Evolutionary conservation across 2,797 vertebrate species (phyloP).

Genomic region (Philypnodon macrostomus): DNA sequence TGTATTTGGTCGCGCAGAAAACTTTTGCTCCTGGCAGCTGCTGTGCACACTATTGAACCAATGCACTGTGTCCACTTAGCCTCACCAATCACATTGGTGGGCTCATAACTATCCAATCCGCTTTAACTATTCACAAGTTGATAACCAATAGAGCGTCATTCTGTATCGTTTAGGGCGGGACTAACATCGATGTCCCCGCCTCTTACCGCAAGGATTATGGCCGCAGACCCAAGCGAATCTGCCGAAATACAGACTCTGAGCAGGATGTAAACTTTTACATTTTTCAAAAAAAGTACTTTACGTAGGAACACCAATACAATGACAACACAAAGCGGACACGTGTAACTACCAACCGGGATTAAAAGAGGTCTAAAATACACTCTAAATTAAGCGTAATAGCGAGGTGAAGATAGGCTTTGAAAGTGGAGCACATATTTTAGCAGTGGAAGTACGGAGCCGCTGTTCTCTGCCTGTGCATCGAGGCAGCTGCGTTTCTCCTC

Average conservation of each 20-base stretch:
- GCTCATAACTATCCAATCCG: conserved; percentile 34
- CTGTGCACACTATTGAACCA: conserved; percentile 20
- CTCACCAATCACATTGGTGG: conserved; percentile 40
- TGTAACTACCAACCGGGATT: conserved; percentile 13
- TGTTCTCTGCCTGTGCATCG: conserved; percentile 36
- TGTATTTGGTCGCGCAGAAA: conserved; percentile 7
- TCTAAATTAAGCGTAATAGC: conserved; percentile 25
- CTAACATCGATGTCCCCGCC: conserved; percentile 42
- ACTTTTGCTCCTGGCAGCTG: conserved; percentile 25
- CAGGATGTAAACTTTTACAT: conserved; percentile 58
- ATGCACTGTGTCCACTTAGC: background rate
- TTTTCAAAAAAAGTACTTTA: conserved; percentile 39
- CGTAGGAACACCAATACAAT: conserved; percentile 3
- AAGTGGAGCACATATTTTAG: conserved; percentile 60
- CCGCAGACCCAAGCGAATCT: conserved; percentile 66
- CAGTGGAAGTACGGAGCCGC: conserved; percentile 55
- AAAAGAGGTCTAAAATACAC: background rate
- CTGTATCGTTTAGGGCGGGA: conserved; percentile 49
- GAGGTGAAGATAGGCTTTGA: conserved; percentile 41
- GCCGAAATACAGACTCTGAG: conserved; percentile 33
- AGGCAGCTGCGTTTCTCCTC: conserved; percentile 49
- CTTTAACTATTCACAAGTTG: accelerated
- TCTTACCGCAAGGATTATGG: conserved; percentile 77
- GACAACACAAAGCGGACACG: conserved; percentile 26
- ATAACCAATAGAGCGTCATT: conserved; percentile 41